phyloP scores from a whole-genome alignment of 2,113 vertebrate species.

The Vidua macroura region DNA sequence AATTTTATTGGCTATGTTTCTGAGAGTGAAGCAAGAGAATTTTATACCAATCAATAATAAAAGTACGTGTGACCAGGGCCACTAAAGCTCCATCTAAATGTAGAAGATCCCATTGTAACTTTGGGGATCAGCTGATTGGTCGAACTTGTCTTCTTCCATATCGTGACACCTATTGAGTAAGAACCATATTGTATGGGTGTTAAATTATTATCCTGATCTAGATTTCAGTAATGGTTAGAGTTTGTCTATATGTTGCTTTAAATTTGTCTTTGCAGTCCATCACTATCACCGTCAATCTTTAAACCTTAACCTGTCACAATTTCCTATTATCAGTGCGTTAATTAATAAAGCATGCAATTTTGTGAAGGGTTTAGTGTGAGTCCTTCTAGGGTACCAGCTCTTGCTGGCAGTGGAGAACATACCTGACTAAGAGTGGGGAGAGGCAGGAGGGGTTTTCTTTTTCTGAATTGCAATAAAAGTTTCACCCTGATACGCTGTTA shows the following conservation, averaged over 20 bases:
- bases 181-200: not conserved
- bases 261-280: not conserved
- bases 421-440: not conserved
- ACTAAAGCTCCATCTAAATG: not conserved
- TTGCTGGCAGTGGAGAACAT: not conserved
- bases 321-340: not conserved
- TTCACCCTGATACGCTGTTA: rapidly evolving
- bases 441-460: not conserved
- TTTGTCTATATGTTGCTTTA: not conserved
- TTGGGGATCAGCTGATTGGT: not conserved
- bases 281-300: not conserved
- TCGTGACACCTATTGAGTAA: not conserved
- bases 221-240: not conserved
- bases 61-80: not conserved
- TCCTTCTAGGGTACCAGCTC: not conserved
- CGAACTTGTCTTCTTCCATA: not conserved
- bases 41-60: not conserved
- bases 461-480: not conserved
- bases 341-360: not conserved
- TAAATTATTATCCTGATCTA: not conserved
- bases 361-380: not conserved
- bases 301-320: not conserved
- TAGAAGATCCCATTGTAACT: no score
- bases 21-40: not conserved
- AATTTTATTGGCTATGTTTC: not conserved